phyloP scores from a whole-genome alignment of 2,113 vertebrate genomes.

The Natator depressus region DNA sequence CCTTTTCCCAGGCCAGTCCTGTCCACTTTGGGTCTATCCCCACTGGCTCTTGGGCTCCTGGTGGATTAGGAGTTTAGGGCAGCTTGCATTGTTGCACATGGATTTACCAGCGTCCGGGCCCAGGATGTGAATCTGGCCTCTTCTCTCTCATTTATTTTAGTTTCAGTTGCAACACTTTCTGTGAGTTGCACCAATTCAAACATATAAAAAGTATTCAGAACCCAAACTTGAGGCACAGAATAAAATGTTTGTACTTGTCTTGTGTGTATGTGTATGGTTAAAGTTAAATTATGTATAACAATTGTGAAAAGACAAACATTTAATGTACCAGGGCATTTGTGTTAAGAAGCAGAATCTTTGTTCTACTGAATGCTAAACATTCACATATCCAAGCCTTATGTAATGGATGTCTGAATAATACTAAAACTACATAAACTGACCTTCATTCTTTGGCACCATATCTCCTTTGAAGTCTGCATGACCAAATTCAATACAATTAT shows the following conservation, averaged over 20 bases:
- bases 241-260: background rate
- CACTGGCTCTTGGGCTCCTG: background rate
- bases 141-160: rapidly evolving
- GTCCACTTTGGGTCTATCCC: background rate
- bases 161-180: background rate
- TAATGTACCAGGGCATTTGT: constrained; percentile 5
- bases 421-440: constrained; percentile 70
- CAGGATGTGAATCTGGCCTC: background rate
- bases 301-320: constrained; percentile 22
- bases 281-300: background rate
- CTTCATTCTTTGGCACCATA: constrained; percentile 64
- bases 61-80: background rate
- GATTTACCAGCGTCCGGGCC: background rate
- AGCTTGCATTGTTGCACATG: background rate
- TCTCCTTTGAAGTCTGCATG: constrained; percentile 72
- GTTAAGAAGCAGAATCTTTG: constrained; percentile 25
- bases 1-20: background rate
- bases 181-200: background rate
- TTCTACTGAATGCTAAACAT: constrained; percentile 37
- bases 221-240: background rate
- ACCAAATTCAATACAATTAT: constrained; percentile 75
- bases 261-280: background rate
- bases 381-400: constrained; percentile 70
- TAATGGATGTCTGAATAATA: constrained; percentile 73
- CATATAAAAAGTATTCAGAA: background rate